Conservation (phyloP, 64 coral and sea anemone species). For the Stichodactyla helianthus region DNA sequence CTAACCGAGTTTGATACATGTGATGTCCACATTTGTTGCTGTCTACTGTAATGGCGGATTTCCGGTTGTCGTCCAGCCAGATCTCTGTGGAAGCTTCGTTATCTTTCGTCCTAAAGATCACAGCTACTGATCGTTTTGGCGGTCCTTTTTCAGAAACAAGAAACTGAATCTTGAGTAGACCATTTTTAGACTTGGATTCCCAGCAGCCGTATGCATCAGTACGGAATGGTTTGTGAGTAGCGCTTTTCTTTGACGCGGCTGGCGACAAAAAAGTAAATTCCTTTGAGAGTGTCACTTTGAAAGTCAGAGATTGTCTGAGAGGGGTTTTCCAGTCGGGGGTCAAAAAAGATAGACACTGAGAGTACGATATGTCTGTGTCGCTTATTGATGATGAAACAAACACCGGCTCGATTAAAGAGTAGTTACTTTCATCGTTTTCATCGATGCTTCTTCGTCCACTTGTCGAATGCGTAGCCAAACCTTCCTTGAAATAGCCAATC, state of each 20-base stretch:
- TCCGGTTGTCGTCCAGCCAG: slow-evolving; percentile 14
- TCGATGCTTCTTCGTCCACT: neutral
- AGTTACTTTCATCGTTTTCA: neutral
- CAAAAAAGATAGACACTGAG: slow-evolving; percentile 19
- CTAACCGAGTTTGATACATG: slow-evolving; percentile 17
- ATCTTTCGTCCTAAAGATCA: slow-evolving; percentile 23
- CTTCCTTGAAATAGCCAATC: slow-evolving; percentile 39
- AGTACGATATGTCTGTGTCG: neutral
- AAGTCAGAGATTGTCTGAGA: neutral
- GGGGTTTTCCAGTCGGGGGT: slow-evolving; percentile 20
- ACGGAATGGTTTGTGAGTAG: neutral
- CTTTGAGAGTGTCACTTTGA: neutral
- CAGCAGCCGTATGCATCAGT: slow-evolving; percentile 30
- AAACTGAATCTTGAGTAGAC: slow-evolving; percentile 6
- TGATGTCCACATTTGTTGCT: slow-evolving; percentile 16
- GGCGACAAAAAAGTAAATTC: slow-evolving; percentile 17
- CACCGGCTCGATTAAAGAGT: neutral
- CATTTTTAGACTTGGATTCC: slow-evolving; percentile 11
- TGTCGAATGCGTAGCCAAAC: neutral
- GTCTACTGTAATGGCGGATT: neutral
- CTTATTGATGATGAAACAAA: slow-evolving; percentile 9
- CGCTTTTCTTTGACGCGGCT: neutral
- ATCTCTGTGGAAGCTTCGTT: neutral
- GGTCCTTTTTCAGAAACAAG: neutral
- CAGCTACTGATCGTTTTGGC: neutral